Base-by-base conservation (phyloP, 2,888 invertebrate genomes). In the Perizoma flavofasciatum region DNA sequence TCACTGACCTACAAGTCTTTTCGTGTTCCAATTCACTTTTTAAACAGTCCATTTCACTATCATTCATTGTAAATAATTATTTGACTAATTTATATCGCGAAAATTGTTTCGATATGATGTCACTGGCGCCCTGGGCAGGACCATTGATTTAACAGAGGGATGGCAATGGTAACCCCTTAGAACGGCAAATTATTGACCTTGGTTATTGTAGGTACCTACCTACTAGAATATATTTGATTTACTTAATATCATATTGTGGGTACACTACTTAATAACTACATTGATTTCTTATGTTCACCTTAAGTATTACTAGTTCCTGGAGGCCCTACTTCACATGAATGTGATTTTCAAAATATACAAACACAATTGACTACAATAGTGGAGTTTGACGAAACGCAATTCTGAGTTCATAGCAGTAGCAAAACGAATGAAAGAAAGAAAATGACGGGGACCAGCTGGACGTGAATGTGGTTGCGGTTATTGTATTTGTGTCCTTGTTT, bases 61-160 rank as follows among this genome's bases (percentile, higher is more conserved):
- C 92, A 69, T 83, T 85, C 88, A 89, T 89, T 75, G 57, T 77
- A 49, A 59, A 34, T 58, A 52, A 61, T 34, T 65, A 59, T 50
- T 61, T 55, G 33, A 48, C 43, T 56, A 56, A 62, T 48, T 65
- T 65, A 65, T 59, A 62, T 52, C 52, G 50, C 39, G 58, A 70
- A 64, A 65, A 61, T 49, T 53, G 45, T 54, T 56, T 43, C 54
- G 57, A 57, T 57, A 47, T 47, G n/a, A 58, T 56, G 45, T 57
- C 75, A 95, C 96, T 0, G 96, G 96, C 0, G 94, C 95, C 0
- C 86, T 97, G 68, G 40, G 93, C 96, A 59, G 96, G 96, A 9
- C 58, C 57, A 79, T 79, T 78, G 79, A 79, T 75, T 73, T 63
- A 65, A 78, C 75, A 66, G 67, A 51, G 50, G 67, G 53, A 53